These are phyloP conservation scores for Pomacea canaliculata DNA, from an alignment of 2,888 invertebrate genomes.

Conservation along the genomic window DNA sequence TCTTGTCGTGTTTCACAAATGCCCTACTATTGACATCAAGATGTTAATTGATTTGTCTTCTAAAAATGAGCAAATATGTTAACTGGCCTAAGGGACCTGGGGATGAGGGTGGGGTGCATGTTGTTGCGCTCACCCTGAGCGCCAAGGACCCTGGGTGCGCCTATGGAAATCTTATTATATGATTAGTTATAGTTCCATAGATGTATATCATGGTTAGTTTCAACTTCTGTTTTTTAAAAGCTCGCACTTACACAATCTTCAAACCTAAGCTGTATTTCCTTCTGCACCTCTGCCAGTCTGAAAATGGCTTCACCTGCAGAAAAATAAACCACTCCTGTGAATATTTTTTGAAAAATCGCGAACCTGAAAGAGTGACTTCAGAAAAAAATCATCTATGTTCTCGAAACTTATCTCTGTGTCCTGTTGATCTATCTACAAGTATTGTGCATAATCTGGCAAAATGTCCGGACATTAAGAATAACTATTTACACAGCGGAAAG, in stretches of 20 bases:
- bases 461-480: not conserved
- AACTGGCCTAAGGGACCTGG: not conserved
- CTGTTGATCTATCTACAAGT: not conserved
- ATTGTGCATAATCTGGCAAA: not conserved
- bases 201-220: too few species aligned
- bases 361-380: not conserved
- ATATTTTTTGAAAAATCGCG: not conserved
- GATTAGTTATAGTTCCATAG: too few species aligned
- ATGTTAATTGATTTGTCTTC: too few species aligned
- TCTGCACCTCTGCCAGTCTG: slow-evolving; percentile 55
- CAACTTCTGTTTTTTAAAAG: too few species aligned
- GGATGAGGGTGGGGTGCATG: too few species aligned
- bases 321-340: not conserved
- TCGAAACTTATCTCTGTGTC: not conserved
- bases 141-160: too few species aligned
- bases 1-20: too few species aligned
- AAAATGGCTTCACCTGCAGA: slow-evolving; percentile 52
- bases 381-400: not conserved
- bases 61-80: not conserved
- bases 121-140: too few species aligned
- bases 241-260: slow-evolving; percentile 55
- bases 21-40: too few species aligned
- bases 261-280: slow-evolving; percentile 51
- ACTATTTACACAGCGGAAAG: too few species aligned
- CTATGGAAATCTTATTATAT: too few species aligned